These are phyloP conservation scores for Rambutsinella grinnellia DNA, from an alignment of 2,888 invertebrate species.

Conservation along the genomic window DNA sequence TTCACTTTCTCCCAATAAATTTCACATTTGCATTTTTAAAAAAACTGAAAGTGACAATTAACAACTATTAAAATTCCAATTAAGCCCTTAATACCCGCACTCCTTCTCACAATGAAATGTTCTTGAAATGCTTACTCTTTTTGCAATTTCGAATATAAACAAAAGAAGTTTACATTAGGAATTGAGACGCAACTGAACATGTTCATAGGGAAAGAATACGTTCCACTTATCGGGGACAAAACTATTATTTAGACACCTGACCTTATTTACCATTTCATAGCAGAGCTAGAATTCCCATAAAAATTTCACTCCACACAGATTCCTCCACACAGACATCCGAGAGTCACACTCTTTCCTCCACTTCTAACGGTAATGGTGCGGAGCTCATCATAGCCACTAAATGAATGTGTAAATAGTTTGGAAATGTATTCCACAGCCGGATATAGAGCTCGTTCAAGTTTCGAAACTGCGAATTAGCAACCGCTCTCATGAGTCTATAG, in stretches of 20 bases:
- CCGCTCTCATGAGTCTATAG: neutral
- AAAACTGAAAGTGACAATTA: no score
- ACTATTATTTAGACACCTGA: neutral
- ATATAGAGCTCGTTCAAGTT: neutral
- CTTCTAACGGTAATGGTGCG: no score
- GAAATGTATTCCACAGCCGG: neutral
- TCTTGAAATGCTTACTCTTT: no score
- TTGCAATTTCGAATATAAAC: no score
- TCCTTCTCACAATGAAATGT: no score
- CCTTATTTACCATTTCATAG: neutral
- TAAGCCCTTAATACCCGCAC: neutral
- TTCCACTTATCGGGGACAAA: neutral
- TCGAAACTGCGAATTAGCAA: neutral
- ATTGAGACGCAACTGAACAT: neutral
- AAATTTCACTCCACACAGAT: neutral
- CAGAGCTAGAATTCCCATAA: neutral
- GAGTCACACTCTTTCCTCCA: neutral
- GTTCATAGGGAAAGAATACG: neutral
- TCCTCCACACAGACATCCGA: neutral
- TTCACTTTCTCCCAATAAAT: no score
- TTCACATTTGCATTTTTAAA: neutral
- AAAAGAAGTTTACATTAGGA: no score
- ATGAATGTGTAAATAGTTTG: neutral
- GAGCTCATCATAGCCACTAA: no score
- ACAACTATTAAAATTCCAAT: no score